Percentiles rank a stretch among this genome's conserved stretches.
These are phyloP conservation scores for Lates japonicus DNA, from an alignment of 2,797 vertebrate genomes.

Conservation along the genomic window DNA sequence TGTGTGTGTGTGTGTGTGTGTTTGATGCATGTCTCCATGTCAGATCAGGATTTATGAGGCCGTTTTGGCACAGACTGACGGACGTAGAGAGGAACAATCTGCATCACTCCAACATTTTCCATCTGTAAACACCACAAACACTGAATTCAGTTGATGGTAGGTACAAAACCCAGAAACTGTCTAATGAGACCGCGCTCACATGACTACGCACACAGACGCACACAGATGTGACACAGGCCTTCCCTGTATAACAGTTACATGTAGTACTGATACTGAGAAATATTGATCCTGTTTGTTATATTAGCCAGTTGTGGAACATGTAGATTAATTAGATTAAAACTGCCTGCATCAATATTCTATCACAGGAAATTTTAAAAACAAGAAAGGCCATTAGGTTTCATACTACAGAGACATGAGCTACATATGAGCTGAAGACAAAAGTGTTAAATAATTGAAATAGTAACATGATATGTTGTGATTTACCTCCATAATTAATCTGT, in stretches of 20 bases:
- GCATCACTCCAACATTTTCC: neutral
- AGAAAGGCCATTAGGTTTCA: too few species aligned
- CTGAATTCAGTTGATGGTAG: neutral
- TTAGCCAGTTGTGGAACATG: too few species aligned
- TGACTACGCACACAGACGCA: neutral
- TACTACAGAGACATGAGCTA: too few species aligned
- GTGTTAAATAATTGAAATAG: too few species aligned
- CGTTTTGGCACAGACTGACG: neutral
- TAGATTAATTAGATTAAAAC: too few species aligned
- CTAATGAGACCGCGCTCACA: neutral
- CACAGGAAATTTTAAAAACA: too few species aligned
- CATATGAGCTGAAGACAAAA: too few species aligned
- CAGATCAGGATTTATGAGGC: neutral
- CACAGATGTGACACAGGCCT: too few species aligned
- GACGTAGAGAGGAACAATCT: fast-evolving
- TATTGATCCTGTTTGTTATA: too few species aligned
- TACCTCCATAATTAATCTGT: neutral
- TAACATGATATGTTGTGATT: neutral
- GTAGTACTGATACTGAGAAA: neutral
- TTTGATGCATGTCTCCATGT: neutral
- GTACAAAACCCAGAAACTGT: neutral
- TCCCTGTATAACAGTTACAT: too few species aligned
- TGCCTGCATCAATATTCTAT: too few species aligned
- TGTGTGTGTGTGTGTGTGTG: too few species aligned
- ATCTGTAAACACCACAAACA: neutral